Evolutionary conservation across 2,113 vertebrate genomes (phyloP).

Genomic region (Jaculus jaculus): DNA sequence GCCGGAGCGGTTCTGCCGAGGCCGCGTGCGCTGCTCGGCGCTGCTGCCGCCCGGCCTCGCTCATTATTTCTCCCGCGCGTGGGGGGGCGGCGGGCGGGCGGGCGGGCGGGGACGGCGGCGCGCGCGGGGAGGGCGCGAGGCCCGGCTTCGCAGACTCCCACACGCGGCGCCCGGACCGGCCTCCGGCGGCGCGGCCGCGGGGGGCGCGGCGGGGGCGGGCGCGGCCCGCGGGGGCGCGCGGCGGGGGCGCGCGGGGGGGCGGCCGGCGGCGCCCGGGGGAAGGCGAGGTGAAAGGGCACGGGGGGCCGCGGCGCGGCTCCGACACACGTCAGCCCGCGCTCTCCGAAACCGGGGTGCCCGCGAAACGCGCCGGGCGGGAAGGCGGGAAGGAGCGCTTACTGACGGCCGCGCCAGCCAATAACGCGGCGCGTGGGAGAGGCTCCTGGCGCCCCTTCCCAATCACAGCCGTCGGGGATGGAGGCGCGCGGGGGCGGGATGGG

Average conservation of each 20-base stretch:
- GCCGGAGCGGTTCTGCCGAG: slow-evolving; percentile 75
- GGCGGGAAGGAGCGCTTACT: slow-evolving; percentile 59
- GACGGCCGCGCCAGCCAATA: slow-evolving; percentile 50
- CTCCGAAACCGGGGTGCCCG: slow-evolving; percentile 61
- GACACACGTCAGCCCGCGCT: slow-evolving; percentile 64
- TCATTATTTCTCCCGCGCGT: slow-evolving; percentile 79
- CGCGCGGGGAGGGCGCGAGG: slow-evolving; percentile 63
- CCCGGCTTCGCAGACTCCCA: slow-evolving; percentile 70
- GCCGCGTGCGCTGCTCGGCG: slow-evolving; percentile 78
- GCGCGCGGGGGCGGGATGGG: slow-evolving; percentile 32
- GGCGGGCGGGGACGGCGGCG: slow-evolving; percentile 26
- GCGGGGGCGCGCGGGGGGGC: not conserved
- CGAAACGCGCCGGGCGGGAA: slow-evolving; percentile 50
- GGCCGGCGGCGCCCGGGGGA: slow-evolving; percentile 53
- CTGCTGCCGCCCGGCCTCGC: slow-evolving; percentile 77
- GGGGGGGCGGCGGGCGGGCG: not conserved
- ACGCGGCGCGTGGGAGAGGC: slow-evolving; percentile 25
- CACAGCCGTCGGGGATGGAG: not conserved
- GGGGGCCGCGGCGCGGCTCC: slow-evolving; percentile 63
- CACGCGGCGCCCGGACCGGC: slow-evolving; percentile 63
- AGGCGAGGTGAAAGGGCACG: slow-evolving; percentile 56
- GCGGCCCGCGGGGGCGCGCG: not conserved
- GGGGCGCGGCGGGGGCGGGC: not conserved
- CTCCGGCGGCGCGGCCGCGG: slow-evolving; percentile 59
- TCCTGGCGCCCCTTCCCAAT: slow-evolving; percentile 64